Evolutionary conservation across 1,140 invertebrate species (phyloP).

Genomic region (Scaptomyza pallida): DNA sequence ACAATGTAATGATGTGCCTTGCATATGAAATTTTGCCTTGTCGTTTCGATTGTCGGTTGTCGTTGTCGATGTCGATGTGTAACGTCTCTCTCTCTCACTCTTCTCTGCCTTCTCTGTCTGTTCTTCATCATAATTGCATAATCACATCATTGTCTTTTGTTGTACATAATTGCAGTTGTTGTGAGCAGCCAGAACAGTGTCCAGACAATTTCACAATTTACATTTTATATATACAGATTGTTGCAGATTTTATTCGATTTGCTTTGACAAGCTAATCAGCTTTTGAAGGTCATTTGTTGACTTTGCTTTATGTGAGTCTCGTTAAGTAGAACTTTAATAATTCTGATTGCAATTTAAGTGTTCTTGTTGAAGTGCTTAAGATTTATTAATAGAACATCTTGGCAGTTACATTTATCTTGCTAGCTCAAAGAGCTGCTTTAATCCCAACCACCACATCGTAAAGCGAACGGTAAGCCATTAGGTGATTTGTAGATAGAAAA

Average conservation of each 20-base stretch:
- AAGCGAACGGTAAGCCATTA: not conserved
- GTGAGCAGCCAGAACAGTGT: not conserved
- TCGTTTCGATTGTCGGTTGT: not conserved
- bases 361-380: not conserved
- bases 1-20: slow-evolving; percentile 71
- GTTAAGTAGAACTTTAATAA: too few relatives aligned
- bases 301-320: too few relatives aligned
- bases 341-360: too few relatives aligned
- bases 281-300: not conserved
- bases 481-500: not conserved
- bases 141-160: slow-evolving; percentile 37
- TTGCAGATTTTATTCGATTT: not conserved
- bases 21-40: slow-evolving; percentile 55
- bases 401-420: not conserved
- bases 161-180: slow-evolving; percentile 22
- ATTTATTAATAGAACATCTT: not conserved
- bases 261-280: slow-evolving; percentile 5
- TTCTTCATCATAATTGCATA: slow-evolving; percentile 29
- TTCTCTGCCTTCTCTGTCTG: not conserved
- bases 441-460: not conserved
- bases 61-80: not conserved
- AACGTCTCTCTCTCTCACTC: slow-evolving; percentile 4
- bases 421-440: not conserved
- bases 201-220: slow-evolving; percentile 9
- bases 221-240: slow-evolving; percentile 4